Evolutionary conservation across 2,888 invertebrate species (phyloP), one percentile per base, ranked within the genome.

Genomic region (Trisateles emortualis): DNA sequence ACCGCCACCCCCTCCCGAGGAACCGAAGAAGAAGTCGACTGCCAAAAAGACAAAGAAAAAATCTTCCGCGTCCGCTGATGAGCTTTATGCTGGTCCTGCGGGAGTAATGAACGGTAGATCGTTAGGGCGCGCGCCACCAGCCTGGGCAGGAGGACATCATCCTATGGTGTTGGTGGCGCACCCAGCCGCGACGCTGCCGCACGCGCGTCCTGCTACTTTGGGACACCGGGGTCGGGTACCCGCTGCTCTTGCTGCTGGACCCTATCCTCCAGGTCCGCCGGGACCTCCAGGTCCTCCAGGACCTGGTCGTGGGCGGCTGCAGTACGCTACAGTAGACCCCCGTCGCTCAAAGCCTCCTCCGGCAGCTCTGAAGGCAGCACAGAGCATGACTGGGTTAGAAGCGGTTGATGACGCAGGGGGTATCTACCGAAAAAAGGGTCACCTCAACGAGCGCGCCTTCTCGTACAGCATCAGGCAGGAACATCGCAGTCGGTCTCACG

Each of bases 401-500:
- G 95, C 94, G 4, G 94, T 93, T 11, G 94, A 95, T 50, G 94
- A 95, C 47, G 91, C 94, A 0, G 94, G 94, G 0, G 95, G 97
- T 44, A 98, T 98, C 61, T 98, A 98, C 81, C 94, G 97, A 73
- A 96, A 97, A 80, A 98, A 98, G 78, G 98, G 98, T 0, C 98
- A 98, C 78, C 88, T 98, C 65, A 98, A 98, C 87, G 98, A 98
- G 85, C 94, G 98, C 45, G 98, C 98, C 17, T 98, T 98, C 83
- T 97, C 97, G 51, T 98, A 98, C 90, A 98, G 98, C 71, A 98
- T 98, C 79, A 93, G 98, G 52, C 98, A 98, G 84, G 98, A 98
- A 84, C 98, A 98, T 83, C 95, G 98, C 65, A 98, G 98, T 83
- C 94, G 98, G 59, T 98, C 98, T 76, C 98, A 98, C 86, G 98